These are phyloP conservation scores for Pocillopora damicornis DNA, from an alignment of 64 coral and sea anemone genomes.

Conservation along the genomic window DNA sequence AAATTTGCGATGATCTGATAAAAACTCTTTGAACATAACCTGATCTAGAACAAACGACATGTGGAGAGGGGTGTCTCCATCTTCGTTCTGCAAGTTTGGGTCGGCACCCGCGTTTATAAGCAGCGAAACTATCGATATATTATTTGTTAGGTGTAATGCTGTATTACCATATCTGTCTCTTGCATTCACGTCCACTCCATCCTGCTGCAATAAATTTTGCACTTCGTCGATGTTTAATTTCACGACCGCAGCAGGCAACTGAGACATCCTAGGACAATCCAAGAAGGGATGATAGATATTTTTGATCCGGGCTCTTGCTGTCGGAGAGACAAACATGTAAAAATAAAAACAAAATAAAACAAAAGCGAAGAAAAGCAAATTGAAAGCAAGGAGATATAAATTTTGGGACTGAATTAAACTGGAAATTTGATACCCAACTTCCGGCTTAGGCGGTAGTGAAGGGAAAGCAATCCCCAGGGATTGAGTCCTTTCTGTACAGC, in stretches of 20 bases:
- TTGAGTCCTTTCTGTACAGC: too few species aligned
- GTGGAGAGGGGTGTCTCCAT: conserved; percentile 31
- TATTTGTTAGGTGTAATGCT: background rate
- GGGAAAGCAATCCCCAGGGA: too few species aligned
- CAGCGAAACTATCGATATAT: conserved; percentile 11
- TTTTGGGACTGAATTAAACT: too few species aligned
- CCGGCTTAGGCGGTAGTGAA: too few species aligned
- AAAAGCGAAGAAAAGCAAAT: too few species aligned
- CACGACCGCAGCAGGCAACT: background rate
- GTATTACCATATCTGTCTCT: conserved; percentile 38
- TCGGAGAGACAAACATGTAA: too few species aligned
- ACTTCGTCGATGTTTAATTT: background rate
- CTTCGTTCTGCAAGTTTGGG: conserved; percentile 16
- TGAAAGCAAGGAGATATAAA: too few species aligned
- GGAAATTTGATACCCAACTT: too few species aligned
- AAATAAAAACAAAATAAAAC: too few species aligned
- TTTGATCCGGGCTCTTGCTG: too few species aligned
- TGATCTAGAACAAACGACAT: background rate
- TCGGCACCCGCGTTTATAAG: conserved; percentile 9
- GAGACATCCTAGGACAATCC: background rate
- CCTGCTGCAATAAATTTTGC: background rate
- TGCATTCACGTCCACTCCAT: conserved; percentile 33
- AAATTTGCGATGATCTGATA: background rate
- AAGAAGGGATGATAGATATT: too few species aligned
- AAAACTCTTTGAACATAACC: background rate